Base-by-base conservation (phyloP, 2,888 invertebrate species). In the Aethes cnicana region DNA sequence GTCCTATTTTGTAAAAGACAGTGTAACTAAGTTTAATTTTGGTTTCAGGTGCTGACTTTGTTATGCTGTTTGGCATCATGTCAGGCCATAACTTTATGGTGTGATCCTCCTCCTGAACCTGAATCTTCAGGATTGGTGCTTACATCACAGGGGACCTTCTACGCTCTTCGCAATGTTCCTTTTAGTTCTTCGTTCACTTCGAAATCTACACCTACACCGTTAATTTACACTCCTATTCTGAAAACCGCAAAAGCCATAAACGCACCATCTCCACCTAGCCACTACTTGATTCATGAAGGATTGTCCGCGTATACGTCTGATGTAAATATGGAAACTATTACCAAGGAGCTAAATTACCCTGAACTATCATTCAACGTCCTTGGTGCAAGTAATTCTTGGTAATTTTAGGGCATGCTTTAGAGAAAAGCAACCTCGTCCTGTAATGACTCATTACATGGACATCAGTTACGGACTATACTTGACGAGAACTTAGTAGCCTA, bases 361-460 rank as follows among this genome's bases (percentile, higher is more conserved):
- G 69, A 72, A 25, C 63, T 70, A 53, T 68, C 72, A 16, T 77
- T 76, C 50, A 64, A 64, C 39, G 70, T 69, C 16, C 54, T 71
- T 32, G 73, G 72, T 41, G 54, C 67, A 7, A 70, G 56, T 41
- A 77, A 80, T 52, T 61, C 72, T 36, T 81, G 79, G 74, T 82
- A 74, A 68, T 68, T 62, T 52, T 63, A 9, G 32, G n/a, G n/a
- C n/a, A n/a, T n/a, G n/a, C n/a, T n/a, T n/a, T n/a, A n/a, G n/a
- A n/a, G n/a, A n/a, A n/a, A n/a, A n/a, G n/a, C n/a, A n/a, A n/a
- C n/a, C n/a, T n/a, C n/a, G n/a, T n/a, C n/a, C n/a, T n/a, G n/a
- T n/a, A n/a, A n/a, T n/a, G n/a, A n/a, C n/a, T n/a, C n/a, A n/a
- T n/a, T n/a, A n/a, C n/a, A n/a, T n/a, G n/a, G n/a, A n/a, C n/a